Percentiles rank a stretch among this genome's conserved stretches.
Conservation (phyloP, 2,888 invertebrate genomes). For the Bedellia somnulentella region DNA sequence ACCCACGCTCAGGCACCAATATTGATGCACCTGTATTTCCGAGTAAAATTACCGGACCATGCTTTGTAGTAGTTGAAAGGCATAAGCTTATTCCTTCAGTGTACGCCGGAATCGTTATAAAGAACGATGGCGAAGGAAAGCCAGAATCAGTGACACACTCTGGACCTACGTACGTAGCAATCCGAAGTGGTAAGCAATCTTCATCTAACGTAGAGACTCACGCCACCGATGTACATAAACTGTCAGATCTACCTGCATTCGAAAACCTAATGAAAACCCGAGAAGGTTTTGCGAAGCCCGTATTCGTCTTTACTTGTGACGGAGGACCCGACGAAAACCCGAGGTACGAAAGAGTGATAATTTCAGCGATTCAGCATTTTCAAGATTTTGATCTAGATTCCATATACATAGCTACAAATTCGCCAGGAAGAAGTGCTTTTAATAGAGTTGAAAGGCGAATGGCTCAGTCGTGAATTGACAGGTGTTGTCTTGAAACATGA, state of each 20-base stretch:
- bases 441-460: constrained; percentile 11
- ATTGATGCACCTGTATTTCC: constrained; percentile 3
- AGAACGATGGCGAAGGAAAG: constrained; percentile 3
- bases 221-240: constrained; percentile 4
- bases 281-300: constrained; percentile 4
- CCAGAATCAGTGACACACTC: constrained; percentile 1
- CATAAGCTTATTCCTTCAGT: constrained; percentile 4
- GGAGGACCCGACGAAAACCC: constrained; percentile 10
- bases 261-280: constrained; percentile 4
- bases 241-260: constrained; percentile 4
- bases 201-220: constrained; percentile 4
- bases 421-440: constrained; percentile 19
- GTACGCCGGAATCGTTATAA: constrained; percentile 4
- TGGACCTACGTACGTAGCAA: background rate
- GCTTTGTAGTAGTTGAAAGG: constrained; percentile 1
- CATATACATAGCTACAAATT: constrained; percentile 19
- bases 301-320: constrained; percentile 7
- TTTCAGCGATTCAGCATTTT: constrained; percentile 10
- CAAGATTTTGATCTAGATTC: constrained; percentile 11
- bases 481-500: too few relatives aligned
- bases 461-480: too few relatives aligned
- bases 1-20: constrained; percentile 2
- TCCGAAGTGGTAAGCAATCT: constrained; percentile 1
- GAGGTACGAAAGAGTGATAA: constrained; percentile 9
- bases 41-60: constrained; percentile 1